Conservation (phyloP, 2,888 invertebrate species). For the Lasioglossum figueresi region DNA sequence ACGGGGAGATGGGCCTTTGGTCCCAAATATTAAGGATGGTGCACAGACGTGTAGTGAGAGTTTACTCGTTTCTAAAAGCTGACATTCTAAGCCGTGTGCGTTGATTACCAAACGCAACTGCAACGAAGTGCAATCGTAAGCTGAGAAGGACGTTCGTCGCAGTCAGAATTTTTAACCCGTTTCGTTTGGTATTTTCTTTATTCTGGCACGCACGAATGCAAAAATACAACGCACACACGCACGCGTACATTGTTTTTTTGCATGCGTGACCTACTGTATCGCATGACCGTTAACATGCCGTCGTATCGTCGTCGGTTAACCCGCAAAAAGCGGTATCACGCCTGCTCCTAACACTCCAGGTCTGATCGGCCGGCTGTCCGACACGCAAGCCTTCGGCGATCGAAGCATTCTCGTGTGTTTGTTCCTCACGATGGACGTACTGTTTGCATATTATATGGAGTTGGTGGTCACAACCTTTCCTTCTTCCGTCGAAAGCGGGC, state of each 20-base stretch:
- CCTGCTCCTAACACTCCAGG: conserved; percentile 71
- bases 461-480: conserved; percentile 28
- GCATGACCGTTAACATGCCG: conserved; percentile 64
- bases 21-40: neutral
- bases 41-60: neutral
- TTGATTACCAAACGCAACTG: neutral
- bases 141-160: neutral
- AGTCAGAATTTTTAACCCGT: neutral
- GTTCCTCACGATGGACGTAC: conserved; percentile 46
- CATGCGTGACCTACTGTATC: conserved; percentile 60
- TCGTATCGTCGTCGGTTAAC: conserved; percentile 68
- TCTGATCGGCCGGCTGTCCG: conserved; percentile 58
- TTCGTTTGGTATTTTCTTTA: neutral
- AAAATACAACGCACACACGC: neutral
- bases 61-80: neutral
- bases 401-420: conserved; percentile 56
- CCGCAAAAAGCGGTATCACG: conserved; percentile 70
- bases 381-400: conserved; percentile 67
- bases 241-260: conserved; percentile 27
- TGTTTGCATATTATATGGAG: conserved; percentile 64
- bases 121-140: neutral
- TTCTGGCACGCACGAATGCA: neutral
- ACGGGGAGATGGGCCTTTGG: neutral
- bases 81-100: neutral
- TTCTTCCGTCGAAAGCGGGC: conserved; percentile 10